phyloP scores from a whole-genome alignment of 2,797 vertebrate genomes.

The Diglossa cyanea region DNA sequence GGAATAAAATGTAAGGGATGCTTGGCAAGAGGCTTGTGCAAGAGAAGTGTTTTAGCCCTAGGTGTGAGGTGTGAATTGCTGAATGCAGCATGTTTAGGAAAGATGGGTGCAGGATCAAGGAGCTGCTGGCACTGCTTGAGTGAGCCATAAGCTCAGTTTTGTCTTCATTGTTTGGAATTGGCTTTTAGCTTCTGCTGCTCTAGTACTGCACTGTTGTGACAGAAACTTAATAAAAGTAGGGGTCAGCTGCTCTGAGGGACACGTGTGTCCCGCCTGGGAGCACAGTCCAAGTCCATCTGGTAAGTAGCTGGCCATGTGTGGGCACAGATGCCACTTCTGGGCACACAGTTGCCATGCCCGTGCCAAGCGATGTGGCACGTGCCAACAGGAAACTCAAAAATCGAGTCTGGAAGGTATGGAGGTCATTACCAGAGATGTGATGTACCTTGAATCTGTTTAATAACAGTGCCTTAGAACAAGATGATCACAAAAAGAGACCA shows the following conservation, averaged over 20 bases:
- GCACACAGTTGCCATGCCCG: background rate
- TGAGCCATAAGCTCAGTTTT: fast-evolving
- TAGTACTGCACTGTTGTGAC: background rate
- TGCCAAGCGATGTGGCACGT: background rate
- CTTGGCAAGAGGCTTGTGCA: background rate
- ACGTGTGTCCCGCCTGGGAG: background rate
- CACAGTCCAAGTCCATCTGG: background rate
- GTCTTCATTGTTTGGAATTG: background rate
- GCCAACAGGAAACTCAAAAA: background rate
- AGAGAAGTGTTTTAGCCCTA: background rate
- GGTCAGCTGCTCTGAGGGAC: background rate
- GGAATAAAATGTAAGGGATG: background rate
- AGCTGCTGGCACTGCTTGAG: background rate
- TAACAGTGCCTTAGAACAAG: background rate
- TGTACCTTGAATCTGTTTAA: background rate
- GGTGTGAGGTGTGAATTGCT: background rate
- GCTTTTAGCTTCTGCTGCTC: background rate
- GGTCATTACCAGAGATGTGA: background rate
- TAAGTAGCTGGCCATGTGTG: background rate
- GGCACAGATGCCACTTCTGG: background rate
- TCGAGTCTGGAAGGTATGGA: background rate
- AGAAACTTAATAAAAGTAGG: background rate
- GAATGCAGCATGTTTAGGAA: background rate
- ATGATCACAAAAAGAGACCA: background rate
- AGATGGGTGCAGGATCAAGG: background rate